A percentile compares a stretch with the other conserved stretches of the same genome.
These are phyloP conservation scores for Nomada fabriciana DNA, from an alignment of 2,888 invertebrate genomes.

Conservation along the genomic window DNA sequence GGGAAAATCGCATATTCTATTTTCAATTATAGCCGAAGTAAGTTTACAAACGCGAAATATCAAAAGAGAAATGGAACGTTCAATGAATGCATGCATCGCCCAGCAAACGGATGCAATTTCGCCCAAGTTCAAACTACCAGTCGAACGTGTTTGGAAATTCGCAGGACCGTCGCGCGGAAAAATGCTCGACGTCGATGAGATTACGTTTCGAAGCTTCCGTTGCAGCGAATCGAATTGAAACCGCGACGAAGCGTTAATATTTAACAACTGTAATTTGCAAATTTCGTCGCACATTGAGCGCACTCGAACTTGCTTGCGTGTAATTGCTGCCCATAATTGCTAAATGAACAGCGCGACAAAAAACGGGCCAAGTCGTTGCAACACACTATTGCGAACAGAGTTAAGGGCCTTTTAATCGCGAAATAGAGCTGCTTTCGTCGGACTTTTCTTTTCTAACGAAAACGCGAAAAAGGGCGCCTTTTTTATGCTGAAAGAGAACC, in stretches of 20 bases:
- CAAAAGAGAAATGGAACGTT: no score
- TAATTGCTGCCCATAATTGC: constrained; percentile 30
- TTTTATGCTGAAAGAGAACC: not conserved
- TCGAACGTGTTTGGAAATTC: no score
- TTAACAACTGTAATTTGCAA: constrained; percentile 1
- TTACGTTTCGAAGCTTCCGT: not conserved
- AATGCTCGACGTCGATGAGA: no score
- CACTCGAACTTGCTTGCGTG: not conserved
- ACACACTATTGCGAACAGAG: constrained; percentile 1
- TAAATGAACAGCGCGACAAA: constrained; percentile 17
- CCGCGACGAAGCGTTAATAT: constrained; percentile 6
- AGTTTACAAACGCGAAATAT: no score
- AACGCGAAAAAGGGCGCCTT: not conserved
- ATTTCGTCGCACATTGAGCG: not conserved
- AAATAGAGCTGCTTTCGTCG: no score
- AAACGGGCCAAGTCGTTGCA: not conserved
- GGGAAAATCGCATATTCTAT: no score
- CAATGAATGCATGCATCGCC: no score
- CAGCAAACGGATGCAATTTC: no score
- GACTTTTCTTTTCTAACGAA: not conserved
- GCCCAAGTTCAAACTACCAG: no score
- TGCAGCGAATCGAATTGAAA: no score
- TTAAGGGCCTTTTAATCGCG: constrained; percentile 17
- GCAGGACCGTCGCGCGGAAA: no score
- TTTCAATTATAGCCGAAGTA: no score